phyloP scores from a whole-genome alignment of 2,888 invertebrate genomes.

The Pediacus dermestoides region DNA sequence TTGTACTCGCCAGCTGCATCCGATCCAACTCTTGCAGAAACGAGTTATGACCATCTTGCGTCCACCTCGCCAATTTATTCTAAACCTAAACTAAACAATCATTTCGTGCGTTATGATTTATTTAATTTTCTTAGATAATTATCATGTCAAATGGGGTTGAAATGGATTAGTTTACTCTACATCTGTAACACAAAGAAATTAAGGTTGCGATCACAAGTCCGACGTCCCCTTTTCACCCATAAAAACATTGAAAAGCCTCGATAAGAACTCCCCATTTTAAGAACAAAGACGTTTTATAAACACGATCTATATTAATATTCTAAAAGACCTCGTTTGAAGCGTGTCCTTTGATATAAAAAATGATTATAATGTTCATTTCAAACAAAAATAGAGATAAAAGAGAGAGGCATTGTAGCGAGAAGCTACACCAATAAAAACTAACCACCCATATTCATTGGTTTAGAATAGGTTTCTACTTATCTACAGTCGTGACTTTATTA shows the following conservation, averaged over 20 bases:
- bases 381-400: slow-evolving; percentile 45
- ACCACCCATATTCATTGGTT: slow-evolving; percentile 36
- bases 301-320: slow-evolving; percentile 47
- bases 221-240: slow-evolving; percentile 36
- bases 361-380: slow-evolving; percentile 45
- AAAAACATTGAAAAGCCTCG: slow-evolving; percentile 45
- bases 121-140: too few species aligned
- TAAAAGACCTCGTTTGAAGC: slow-evolving; percentile 35
- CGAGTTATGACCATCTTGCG: slow-evolving; percentile 29
- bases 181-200: too few species aligned
- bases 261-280: slow-evolving; percentile 45
- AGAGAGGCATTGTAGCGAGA: slow-evolving; percentile 33
- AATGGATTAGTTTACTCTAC: too few species aligned
- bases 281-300: slow-evolving; percentile 46
- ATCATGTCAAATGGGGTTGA: too few species aligned
- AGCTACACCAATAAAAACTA: slow-evolving; percentile 42
- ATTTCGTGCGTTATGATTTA: too few species aligned
- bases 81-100: too few species aligned
- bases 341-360: slow-evolving; percentile 42
- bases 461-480: not conserved
- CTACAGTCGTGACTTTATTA: slow-evolving; percentile 11
- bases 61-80: too few species aligned
- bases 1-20: slow-evolving; percentile 46
- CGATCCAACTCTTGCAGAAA: slow-evolving; percentile 36
- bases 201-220: slow-evolving; percentile 14